Conservation (phyloP, 2,797 vertebrate species). For the Ctenopoma multispine region DNA sequence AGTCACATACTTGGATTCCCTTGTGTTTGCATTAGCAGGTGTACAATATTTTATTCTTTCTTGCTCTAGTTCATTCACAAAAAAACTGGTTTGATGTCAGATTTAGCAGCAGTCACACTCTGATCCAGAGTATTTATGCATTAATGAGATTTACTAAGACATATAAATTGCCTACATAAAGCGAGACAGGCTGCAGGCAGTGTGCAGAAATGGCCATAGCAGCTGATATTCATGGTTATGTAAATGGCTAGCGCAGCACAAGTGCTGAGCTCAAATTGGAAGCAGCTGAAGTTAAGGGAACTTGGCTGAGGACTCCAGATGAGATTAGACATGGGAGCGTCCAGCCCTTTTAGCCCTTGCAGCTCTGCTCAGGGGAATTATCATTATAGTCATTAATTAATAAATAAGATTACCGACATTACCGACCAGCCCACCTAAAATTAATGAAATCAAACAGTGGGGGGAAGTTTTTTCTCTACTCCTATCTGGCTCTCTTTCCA, state of each 20-base stretch:
- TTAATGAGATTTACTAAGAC: conserved; percentile 27
- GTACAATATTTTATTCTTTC: conserved; percentile 25
- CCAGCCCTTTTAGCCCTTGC: conserved; percentile 29
- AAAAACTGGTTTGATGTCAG: conserved; percentile 28
- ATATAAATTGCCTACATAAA: conserved; percentile 30
- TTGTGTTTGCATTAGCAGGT: conserved; percentile 38
- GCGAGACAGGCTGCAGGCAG: conserved; percentile 37
- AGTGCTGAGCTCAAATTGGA: conserved; percentile 70
- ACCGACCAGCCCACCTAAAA: conserved; percentile 18
- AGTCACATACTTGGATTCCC: conserved; percentile 24
- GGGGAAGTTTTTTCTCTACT: conserved; percentile 4
- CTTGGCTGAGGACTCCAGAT: conserved; percentile 51
- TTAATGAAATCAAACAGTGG: conserved; percentile 32
- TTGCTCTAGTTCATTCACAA: conserved; percentile 29
- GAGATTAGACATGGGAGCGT: conserved; percentile 58
- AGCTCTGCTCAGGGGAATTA: conserved; percentile 43
- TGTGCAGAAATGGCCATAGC: conserved; percentile 49
- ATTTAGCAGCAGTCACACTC: conserved; percentile 25
- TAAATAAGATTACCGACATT: conserved; percentile 45
- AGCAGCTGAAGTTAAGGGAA: conserved; percentile 72
- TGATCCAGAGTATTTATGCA: conserved; percentile 23
- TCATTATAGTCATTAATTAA: conserved; percentile 66
- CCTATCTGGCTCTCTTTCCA: conserved; percentile 21
- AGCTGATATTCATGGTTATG: conserved; percentile 68
- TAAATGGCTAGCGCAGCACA: conserved; percentile 62